Conservation (phyloP, 2,888 invertebrate species). For the Cerastoderma edule region DNA sequence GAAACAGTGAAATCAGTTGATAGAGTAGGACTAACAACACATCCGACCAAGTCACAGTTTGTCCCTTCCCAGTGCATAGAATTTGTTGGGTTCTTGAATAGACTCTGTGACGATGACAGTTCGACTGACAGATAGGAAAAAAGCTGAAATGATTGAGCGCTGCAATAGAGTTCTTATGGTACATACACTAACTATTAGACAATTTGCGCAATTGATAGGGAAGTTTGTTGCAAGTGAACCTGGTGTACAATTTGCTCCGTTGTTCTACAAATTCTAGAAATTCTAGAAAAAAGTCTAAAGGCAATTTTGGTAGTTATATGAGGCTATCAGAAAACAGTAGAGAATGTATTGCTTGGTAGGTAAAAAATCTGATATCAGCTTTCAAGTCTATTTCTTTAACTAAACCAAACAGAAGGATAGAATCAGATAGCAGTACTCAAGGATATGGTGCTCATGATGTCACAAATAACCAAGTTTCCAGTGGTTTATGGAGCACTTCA, state of each 20-base stretch:
- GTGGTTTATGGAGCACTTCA: background rate
- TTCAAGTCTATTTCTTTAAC: background rate
- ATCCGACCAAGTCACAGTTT: too few species aligned
- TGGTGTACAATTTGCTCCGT: background rate
- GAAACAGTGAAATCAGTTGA: too few species aligned
- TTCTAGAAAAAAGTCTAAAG: background rate
- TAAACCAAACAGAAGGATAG: background rate
- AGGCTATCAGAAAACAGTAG: background rate
- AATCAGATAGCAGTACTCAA: background rate
- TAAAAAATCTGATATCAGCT: too few species aligned
- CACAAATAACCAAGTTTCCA: background rate
- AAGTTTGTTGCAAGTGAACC: background rate
- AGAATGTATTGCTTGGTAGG: background rate
- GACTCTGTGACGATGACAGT: background rate
- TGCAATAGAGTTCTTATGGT: background rate
- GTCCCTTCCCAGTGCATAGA: too few species aligned
- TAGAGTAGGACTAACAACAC: too few species aligned
- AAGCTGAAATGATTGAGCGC: background rate
- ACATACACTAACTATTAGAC: background rate
- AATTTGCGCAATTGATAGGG: background rate
- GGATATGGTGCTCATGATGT: too few species aligned
- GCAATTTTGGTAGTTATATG: background rate
- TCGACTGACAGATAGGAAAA: background rate
- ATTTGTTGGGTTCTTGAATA: too few species aligned
- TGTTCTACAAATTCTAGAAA: background rate